These are phyloP conservation scores for Enteromius thamalakanensis DNA, from an alignment of 2,797 vertebrate species.

Conservation along the genomic window DNA sequence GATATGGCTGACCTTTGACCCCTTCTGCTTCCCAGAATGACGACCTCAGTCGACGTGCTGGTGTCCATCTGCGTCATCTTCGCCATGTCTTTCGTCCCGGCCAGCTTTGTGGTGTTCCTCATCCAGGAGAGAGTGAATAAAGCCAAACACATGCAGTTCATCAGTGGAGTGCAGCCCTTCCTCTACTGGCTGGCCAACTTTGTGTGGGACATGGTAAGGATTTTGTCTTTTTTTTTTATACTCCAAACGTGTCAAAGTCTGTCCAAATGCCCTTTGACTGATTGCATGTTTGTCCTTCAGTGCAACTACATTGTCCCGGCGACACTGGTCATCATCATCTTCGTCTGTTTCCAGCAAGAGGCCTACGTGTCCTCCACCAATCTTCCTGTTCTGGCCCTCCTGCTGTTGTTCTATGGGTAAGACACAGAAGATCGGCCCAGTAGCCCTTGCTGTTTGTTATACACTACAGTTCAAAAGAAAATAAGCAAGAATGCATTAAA, in stretches of 20 bases:
- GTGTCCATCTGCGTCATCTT: constrained; percentile 99
- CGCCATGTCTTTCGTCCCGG: constrained; percentile 98
- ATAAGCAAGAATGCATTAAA: background rate
- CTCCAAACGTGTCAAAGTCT: background rate
- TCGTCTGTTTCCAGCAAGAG: constrained; percentile 98
- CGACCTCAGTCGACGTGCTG: constrained; percentile 94
- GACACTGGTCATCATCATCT: constrained; percentile 94
- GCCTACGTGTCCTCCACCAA: constrained; percentile 97
- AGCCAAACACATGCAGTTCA: constrained; percentile 96
- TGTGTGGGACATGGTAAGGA: constrained; percentile 97
- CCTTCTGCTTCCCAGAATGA: constrained; percentile 81
- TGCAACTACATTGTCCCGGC: constrained; percentile 98
- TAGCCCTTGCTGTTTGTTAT: background rate
- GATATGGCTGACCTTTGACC: background rate
- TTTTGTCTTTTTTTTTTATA: background rate
- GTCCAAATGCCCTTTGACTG: background rate
- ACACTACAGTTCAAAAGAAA: background rate
- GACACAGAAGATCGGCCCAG: background rate
- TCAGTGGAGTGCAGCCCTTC: constrained; percentile 94
- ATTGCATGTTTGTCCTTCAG: constrained; percentile 68
- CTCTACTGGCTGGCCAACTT: constrained; percentile 98
- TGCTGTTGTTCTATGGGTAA: constrained; percentile 94
- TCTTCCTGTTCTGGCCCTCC: constrained; percentile 91
- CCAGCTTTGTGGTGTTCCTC: constrained; percentile 98
- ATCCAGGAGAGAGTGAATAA: constrained; percentile 98